phyloP scores from a whole-genome alignment of 2,888 invertebrate species.

The Pseudococcus viburni region DNA sequence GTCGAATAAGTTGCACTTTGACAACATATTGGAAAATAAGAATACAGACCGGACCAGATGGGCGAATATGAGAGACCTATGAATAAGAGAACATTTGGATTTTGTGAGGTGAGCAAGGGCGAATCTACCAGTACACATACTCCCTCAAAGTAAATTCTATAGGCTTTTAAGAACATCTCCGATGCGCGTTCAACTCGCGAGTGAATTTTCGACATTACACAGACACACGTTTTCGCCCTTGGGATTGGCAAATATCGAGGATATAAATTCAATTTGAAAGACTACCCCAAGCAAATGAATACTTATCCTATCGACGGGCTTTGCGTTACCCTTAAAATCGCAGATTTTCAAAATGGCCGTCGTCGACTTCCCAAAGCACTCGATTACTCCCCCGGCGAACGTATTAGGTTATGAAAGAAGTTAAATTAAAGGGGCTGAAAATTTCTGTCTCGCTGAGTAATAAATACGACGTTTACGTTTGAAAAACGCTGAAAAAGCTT shows the following conservation, averaged over 20 bases:
- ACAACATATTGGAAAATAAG: neutral
- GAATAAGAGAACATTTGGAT: too few species aligned
- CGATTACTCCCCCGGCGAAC: slow-evolving; percentile 45
- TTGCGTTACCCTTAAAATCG: slow-evolving; percentile 42
- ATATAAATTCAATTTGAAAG: slow-evolving; percentile 57
- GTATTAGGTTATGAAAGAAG: slow-evolving; percentile 55
- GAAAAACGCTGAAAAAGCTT: slow-evolving; percentile 50
- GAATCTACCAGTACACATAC: neutral
- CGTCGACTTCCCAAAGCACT: slow-evolving; percentile 55
- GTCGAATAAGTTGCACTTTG: too few species aligned
- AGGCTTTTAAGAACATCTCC: neutral
- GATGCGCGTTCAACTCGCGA: neutral
- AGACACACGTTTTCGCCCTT: slow-evolving; percentile 53
- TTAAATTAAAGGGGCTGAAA: slow-evolving; percentile 52
- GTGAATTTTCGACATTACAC: slow-evolving; percentile 23
- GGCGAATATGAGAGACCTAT: neutral
- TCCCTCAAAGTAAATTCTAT: neutral
- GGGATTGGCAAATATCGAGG: slow-evolving; percentile 45
- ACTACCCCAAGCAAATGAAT: slow-evolving; percentile 55
- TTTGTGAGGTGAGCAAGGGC: neutral
- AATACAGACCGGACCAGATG: too few species aligned
- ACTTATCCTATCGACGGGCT: slow-evolving; percentile 52
- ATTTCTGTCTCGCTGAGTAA: slow-evolving; percentile 50
- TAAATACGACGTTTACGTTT: slow-evolving; percentile 45
- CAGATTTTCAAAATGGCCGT: slow-evolving; percentile 55